Evolutionary conservation across 2,888 invertebrate genomes (phyloP), one percentile per base, ranked within the genome.

Genomic region (Odontocerum albicorne): DNA sequence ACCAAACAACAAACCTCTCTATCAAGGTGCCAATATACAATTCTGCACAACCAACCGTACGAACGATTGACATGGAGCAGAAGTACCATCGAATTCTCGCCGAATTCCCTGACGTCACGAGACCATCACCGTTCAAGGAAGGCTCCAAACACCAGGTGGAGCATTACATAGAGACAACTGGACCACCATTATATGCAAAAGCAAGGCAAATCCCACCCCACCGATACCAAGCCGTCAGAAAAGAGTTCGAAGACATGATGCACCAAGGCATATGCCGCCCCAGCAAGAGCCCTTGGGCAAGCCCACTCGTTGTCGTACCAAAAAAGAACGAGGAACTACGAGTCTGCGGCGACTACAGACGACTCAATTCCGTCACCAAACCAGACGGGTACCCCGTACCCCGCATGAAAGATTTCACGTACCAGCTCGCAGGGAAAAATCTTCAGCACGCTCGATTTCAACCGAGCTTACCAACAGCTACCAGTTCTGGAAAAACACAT

Each of bases 291-390:
- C 61, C 63, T 1, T 70, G 67, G 67, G 63, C 68, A 1, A 66
- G 63, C 46, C 70, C 68, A 2, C 57, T 71, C 0, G 68, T 66
- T 49, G 40, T 67, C 31, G 60, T 59, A 2, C 13, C 19, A 3
- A 63, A 62, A 19, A 59, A 57, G 13, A n/a, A 49, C 17, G 52
- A 56, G 7, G 45, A 45, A 21, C 6, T 46, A 3, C 19, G 55
- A 17, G 38, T 51, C 2, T 67, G 68, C 49, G 69, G 68, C 0
- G 68, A 72, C 45, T 73, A 68, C 53, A 51, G 70, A 1, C 36
- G 44, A 1, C 61, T 69, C 1, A 72, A 69, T 50, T 49, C 63
- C 0, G 49, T 53, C 15, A 68, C 68, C 0, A 56, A 62, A n/a
- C 66, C 65, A 0, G 67, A 70, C 44, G 32, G 67, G 1, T 68